These are phyloP conservation scores for Babylonia areolata DNA, from an alignment of 1,140 invertebrate species.

Conservation along the genomic window DNA sequence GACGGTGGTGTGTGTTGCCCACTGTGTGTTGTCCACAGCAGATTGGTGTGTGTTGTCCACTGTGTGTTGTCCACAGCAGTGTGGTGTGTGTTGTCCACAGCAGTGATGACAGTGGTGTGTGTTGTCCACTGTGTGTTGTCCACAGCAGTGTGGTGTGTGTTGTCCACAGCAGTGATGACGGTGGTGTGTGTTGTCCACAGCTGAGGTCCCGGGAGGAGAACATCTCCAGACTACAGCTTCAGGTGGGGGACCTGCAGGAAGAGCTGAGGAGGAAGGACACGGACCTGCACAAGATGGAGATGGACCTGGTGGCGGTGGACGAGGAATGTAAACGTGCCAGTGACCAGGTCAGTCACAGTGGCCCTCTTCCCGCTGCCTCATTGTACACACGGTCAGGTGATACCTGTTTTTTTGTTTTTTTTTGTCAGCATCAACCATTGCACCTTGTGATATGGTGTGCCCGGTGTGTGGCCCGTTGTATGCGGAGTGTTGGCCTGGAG, in stretches of 20 bases:
- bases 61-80: too few relatives aligned
- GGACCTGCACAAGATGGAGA: constrained; percentile 61
- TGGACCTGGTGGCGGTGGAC: constrained; percentile 58
- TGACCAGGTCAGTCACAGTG: constrained; percentile 62
- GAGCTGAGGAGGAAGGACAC: constrained; percentile 59
- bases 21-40: too few relatives aligned
- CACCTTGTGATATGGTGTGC: background rate
- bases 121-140: too few relatives aligned
- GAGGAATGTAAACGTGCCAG: constrained; percentile 63
- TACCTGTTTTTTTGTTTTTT: too few relatives aligned
- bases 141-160: background rate
- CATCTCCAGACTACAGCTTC: constrained; percentile 59
- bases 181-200: constrained; percentile 44
- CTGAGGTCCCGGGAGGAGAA: constrained; percentile 68
- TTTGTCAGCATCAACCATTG: background rate
- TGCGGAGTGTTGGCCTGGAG: too few relatives aligned
- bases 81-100: too few relatives aligned
- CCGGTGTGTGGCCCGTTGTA: too few relatives aligned
- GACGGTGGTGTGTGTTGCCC: too few relatives aligned
- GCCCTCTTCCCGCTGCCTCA: too few relatives aligned
- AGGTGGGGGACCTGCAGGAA: constrained; percentile 58
- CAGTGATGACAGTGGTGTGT: too few relatives aligned
- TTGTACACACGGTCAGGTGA: too few relatives aligned
- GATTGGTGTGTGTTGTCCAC: too few relatives aligned
- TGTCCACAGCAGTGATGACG: background rate